Evolutionary conservation across 1,140 invertebrate genomes (phyloP).

Genomic region (Amyelois transitella): DNA sequence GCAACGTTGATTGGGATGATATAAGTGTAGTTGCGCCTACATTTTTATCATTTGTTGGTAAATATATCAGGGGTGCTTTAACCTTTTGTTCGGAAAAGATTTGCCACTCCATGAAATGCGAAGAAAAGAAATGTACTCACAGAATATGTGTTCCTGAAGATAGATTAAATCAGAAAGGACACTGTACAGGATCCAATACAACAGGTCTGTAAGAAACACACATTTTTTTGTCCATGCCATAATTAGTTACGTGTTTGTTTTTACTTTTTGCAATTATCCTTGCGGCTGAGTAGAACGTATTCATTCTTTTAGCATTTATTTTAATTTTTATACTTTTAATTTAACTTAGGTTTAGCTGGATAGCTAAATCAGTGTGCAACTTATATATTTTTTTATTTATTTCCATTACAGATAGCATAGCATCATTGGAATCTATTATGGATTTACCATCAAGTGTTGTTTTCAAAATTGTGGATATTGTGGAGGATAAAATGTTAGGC

Average conservation of each 20-base stretch:
- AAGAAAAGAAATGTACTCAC: slow-evolving; percentile 44
- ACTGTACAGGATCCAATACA: slow-evolving; percentile 43
- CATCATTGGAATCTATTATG: slow-evolving; percentile 49
- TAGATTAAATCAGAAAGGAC: slow-evolving; percentile 51
- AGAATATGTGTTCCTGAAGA: slow-evolving; percentile 47
- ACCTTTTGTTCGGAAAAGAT: slow-evolving; percentile 54
- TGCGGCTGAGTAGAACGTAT: too few relatives aligned
- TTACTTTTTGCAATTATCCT: too few relatives aligned
- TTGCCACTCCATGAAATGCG: slow-evolving; percentile 63
- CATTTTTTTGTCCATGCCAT: too few relatives aligned
- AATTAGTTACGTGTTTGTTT: too few relatives aligned
- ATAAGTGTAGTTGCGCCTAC: slow-evolving; percentile 45
- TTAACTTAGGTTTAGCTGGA: too few relatives aligned
- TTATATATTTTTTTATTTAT: background rate
- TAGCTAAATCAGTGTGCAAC: too few relatives aligned
- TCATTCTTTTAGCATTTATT: too few relatives aligned
- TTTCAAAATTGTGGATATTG: slow-evolving; percentile 53
- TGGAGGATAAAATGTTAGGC: slow-evolving; percentile 53
- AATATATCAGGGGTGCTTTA: slow-evolving; percentile 54
- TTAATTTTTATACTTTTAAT: too few relatives aligned
- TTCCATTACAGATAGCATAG: slow-evolving; percentile 45
- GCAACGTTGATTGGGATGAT: slow-evolving; percentile 55
- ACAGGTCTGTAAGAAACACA: slow-evolving; percentile 44
- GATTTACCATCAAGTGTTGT: slow-evolving; percentile 53
- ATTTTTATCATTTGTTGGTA: slow-evolving; percentile 57